Evolutionary conservation across 1,140 invertebrate species (phyloP).

Genomic region (Apis dorsata): DNA sequence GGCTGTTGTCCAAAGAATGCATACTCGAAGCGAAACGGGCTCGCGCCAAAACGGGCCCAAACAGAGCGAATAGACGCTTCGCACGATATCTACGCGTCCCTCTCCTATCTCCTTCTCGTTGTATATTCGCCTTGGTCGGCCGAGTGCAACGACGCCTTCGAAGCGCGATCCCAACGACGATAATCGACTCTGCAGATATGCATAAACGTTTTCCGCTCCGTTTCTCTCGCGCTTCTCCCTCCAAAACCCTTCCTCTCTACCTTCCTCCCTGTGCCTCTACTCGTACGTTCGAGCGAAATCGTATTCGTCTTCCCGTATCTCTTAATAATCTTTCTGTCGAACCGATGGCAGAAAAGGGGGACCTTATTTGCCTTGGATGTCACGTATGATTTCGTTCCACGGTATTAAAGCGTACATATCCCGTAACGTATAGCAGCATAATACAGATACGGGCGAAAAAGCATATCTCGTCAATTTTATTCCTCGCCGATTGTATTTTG

Average conservation of each 20-base stretch:
- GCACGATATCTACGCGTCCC: constrained; percentile 16
- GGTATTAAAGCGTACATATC: not conserved
- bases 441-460: not conserved
- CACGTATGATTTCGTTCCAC: not conserved
- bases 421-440: too few relatives aligned
- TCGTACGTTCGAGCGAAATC: not conserved
- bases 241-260: not conserved
- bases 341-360: not conserved
- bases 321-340: constrained; percentile 37
- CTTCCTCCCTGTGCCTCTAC: not conserved
- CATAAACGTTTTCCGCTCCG: constrained; percentile 69
- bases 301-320: constrained; percentile 16
- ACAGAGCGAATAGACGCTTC: not conserved
- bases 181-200: constrained; percentile 73
- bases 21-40: not conserved
- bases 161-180: constrained; percentile 71
- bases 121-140: constrained; percentile 44
- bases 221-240: constrained; percentile 52
- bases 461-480: not conserved
- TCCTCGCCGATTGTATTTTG: not conserved
- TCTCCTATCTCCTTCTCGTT: constrained; percentile 15
- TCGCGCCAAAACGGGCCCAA: constrained; percentile 19
- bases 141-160: constrained; percentile 65
- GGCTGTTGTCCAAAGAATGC: not conserved
- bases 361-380: not conserved